A percentile compares a stretch with the other conserved stretches of the same genome.
Evolutionary conservation across 2,888 invertebrate genomes (phyloP).

Genomic region (Deilephila elpenor): DNA sequence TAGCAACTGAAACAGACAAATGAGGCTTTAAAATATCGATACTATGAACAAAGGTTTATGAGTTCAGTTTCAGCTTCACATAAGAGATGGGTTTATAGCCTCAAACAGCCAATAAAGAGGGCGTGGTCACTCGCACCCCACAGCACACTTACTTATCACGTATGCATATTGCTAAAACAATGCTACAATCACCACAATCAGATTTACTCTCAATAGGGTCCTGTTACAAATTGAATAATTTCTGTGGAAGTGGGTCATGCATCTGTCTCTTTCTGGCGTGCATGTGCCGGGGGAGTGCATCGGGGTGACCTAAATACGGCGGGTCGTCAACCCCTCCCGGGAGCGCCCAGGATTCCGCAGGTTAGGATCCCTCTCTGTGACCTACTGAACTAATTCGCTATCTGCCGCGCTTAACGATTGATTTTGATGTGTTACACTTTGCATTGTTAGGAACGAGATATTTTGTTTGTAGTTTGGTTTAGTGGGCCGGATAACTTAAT

Average conservation of each 20-base stretch:
- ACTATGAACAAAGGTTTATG: no score
- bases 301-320: constrained; percentile 32
- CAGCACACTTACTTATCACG: no score
- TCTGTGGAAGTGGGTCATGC: constrained; percentile 15
- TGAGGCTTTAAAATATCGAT: no score
- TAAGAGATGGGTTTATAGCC: no score
- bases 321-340: constrained; percentile 33
- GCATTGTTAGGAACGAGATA: neutral
- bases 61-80: no score
- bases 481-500: no score
- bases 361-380: constrained; percentile 28
- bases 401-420: constrained; percentile 7
- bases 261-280: constrained; percentile 22
- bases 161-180: neutral
- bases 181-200: neutral
- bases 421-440: constrained; percentile 9
- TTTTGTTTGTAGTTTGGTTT: neutral
- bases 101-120: no score
- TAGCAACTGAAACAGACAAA: no score
- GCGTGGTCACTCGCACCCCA: no score
- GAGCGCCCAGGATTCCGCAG: constrained; percentile 30
- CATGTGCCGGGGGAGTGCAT: constrained; percentile 17
- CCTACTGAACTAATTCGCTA: constrained; percentile 32
- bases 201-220: constrained; percentile 4
- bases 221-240: constrained; percentile 18